phyloP scores from a whole-genome alignment of 2,888 invertebrate genomes.

The Saturnia japonica region DNA sequence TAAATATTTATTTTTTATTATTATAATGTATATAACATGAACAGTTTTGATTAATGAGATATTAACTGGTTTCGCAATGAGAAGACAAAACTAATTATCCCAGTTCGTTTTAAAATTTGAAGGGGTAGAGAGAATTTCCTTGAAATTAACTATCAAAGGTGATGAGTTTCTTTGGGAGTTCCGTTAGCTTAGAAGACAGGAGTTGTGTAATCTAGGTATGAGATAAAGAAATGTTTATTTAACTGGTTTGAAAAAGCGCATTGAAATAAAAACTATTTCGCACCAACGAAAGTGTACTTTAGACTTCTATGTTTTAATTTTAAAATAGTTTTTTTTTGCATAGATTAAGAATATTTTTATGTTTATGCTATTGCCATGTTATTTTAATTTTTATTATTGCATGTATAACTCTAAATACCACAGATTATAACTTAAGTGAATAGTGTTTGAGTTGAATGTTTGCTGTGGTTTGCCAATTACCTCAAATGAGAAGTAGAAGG shows the following conservation, averaged over 20 bases:
- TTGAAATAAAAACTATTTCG: background rate
- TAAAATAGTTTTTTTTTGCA: background rate
- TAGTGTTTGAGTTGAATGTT: constrained; percentile 4
- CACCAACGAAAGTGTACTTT: background rate
- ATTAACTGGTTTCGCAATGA: background rate
- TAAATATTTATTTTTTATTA: background rate
- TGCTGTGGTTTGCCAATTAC: background rate
- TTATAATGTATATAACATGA: too few species aligned
- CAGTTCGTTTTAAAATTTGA: background rate
- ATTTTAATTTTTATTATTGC: background rate
- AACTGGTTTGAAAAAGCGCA: background rate
- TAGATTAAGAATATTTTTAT: background rate
- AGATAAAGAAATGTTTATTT: background rate
- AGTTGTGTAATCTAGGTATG: background rate
- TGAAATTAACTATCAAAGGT: background rate
- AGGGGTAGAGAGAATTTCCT: background rate
- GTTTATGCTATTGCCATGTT: background rate
- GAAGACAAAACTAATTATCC: background rate
- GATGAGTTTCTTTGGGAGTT: background rate
- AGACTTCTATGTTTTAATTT: background rate
- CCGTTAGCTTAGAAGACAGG: background rate
- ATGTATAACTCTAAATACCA: background rate
- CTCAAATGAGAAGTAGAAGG: background rate
- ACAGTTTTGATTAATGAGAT: background rate
- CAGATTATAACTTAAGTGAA: background rate